These are phyloP conservation scores for Lampris incognitus DNA, from an alignment of 2,113 vertebrate species.

Conservation along the genomic window DNA sequence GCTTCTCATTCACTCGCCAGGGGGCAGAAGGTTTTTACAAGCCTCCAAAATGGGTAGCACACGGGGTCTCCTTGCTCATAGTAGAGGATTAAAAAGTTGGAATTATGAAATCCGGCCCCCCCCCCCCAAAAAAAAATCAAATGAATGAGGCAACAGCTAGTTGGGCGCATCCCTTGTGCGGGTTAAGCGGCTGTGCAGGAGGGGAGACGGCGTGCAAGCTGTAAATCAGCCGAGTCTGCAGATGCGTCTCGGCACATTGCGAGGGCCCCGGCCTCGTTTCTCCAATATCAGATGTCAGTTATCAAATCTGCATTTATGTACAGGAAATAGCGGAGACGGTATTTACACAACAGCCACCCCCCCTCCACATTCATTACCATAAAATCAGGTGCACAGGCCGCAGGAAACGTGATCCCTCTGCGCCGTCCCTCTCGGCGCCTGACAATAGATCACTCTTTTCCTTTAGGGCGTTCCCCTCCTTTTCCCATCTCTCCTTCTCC, in stretches of 20 bases:
- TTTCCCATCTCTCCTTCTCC: constrained; percentile 9
- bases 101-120: constrained; percentile 6
- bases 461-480: background rate
- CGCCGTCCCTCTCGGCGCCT: background rate
- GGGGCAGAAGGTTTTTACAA: constrained; percentile 61
- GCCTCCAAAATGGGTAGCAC: constrained; percentile 54
- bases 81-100: constrained; percentile 15
- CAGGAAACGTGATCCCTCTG: constrained; percentile 46
- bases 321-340: constrained; percentile 45
- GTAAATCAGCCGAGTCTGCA: constrained; percentile 9
- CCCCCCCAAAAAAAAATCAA: no score
- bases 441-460: constrained; percentile 3
- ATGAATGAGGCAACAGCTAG: no score
- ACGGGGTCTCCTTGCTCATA: constrained; percentile 59
- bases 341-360: constrained; percentile 59
- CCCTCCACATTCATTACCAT: constrained; percentile 42
- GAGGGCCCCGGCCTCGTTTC: constrained; percentile 11
- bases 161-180: no score
- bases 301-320: constrained; percentile 48
- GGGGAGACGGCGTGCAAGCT: background rate
- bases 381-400: constrained; percentile 53
- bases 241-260: background rate
- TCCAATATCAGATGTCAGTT: constrained; percentile 45
- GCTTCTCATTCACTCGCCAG: constrained; percentile 58
- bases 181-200: background rate